phyloP scores from a whole-genome alignment of 2,797 vertebrate genomes.

The Ibycter americanus region DNA sequence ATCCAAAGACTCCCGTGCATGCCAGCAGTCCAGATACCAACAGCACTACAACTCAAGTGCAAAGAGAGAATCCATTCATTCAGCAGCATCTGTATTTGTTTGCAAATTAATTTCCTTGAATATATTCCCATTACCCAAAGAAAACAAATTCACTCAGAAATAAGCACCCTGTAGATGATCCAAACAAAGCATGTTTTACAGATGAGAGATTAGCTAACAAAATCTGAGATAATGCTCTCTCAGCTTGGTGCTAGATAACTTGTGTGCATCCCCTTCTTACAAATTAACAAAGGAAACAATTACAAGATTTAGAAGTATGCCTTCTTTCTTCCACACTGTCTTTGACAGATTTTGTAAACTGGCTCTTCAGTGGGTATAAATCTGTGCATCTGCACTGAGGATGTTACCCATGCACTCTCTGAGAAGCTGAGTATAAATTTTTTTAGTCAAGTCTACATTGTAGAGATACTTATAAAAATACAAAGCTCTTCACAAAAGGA shows the following conservation, averaged over 20 bases:
- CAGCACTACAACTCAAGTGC: slow-evolving; percentile 9
- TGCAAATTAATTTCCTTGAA: slow-evolving; percentile 72
- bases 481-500: neutral
- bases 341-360: neutral
- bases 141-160: slow-evolving; percentile 62
- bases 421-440: neutral
- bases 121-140: slow-evolving; percentile 57
- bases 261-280: neutral
- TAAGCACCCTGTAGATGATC: slow-evolving; percentile 58
- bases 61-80: slow-evolving; percentile 62
- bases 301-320: neutral
- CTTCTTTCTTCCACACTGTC: neutral
- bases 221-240: slow-evolving; percentile 55
- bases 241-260: neutral
- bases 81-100: slow-evolving; percentile 52
- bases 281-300: slow-evolving; percentile 30
- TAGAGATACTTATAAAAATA: neutral
- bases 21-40: slow-evolving; percentile 38
- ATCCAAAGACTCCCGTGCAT: neutral
- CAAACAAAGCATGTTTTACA: slow-evolving; percentile 67
- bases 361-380: neutral
- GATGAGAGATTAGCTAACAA: slow-evolving; percentile 68
- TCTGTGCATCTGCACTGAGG: neutral
- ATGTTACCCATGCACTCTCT: neutral
- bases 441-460: neutral